Evolutionary conservation across 2,888 invertebrate genomes (phyloP).

Genomic region (Mystacides longicornis): DNA sequence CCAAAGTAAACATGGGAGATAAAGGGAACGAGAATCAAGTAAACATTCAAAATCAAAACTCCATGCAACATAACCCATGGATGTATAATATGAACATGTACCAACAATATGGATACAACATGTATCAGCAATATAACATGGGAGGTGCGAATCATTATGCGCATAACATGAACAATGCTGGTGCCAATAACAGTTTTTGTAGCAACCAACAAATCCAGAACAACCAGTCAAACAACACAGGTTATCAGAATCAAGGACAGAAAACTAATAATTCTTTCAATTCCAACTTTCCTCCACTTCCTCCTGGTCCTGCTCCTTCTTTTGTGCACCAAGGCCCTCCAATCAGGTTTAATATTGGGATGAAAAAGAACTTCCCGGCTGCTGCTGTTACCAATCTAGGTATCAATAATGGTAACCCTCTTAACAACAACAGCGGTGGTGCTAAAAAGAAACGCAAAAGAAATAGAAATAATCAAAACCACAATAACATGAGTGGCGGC

Average conservation of each 20-base stretch:
- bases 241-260: constrained; percentile 20
- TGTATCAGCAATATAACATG: constrained; percentile 46
- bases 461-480: constrained; percentile 50
- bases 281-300: constrained; percentile 20
- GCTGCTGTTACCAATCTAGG: background rate
- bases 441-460: constrained; percentile 72
- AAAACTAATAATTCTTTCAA: constrained; percentile 31
- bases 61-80: constrained; percentile 31
- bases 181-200: constrained; percentile 44
- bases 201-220: constrained; percentile 22
- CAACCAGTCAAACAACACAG: constrained; percentile 23
- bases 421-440: constrained; percentile 38
- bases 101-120: constrained; percentile 40
- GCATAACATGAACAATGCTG: constrained; percentile 38
- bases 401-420: constrained; percentile 9
- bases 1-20: too few species aligned
- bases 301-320: constrained; percentile 34
- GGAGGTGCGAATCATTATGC: too few species aligned
- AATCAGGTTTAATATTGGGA: constrained; percentile 43
- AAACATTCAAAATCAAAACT: constrained; percentile 13
- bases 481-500: background rate
- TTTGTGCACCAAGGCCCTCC: constrained; percentile 41
- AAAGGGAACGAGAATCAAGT: constrained; percentile 14
- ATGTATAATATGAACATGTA: constrained; percentile 42
- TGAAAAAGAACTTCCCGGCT: constrained; percentile 29